These are phyloP conservation scores for Orchestes rusci DNA, from an alignment of 2,888 invertebrate species.

Conservation along the genomic window DNA sequence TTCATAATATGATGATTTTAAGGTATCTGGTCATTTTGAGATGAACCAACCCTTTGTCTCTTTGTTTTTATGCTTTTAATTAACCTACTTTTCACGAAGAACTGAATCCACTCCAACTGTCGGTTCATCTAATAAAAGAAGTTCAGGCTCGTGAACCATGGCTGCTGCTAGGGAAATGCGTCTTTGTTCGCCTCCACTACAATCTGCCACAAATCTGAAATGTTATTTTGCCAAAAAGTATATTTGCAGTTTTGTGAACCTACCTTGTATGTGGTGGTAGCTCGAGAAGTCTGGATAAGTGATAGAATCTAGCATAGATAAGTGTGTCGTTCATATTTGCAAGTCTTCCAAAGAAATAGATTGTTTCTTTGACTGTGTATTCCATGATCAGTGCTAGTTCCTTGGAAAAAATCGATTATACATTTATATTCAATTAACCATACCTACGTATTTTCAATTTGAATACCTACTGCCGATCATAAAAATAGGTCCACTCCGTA, in stretches of 20 bases:
- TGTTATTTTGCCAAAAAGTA: not conserved
- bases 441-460: no score
- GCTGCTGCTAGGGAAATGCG: slow-evolving; percentile 85
- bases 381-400: slow-evolving; percentile 72
- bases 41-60: no score
- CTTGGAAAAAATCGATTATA: no score
- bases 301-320: slow-evolving; percentile 57
- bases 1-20: not conserved
- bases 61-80: no score
- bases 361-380: slow-evolving; percentile 72
- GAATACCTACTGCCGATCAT: no score
- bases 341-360: slow-evolving; percentile 80
- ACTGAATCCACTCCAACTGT: slow-evolving; percentile 90
- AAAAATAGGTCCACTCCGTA: no score
- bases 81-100: slow-evolving; percentile 61
- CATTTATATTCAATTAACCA: no score
- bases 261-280: slow-evolving; percentile 59
- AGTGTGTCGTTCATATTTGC: slow-evolving; percentile 62
- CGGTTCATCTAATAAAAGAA: slow-evolving; percentile 86
- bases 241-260: not conserved
- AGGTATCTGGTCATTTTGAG: not conserved
- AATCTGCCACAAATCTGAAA: slow-evolving; percentile 26
- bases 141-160: slow-evolving; percentile 78
- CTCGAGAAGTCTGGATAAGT: slow-evolving; percentile 67
- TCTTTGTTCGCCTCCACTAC: slow-evolving; percentile 81